Evolutionary conservation across 2,113 vertebrate genomes (phyloP), one percentile per base, ranked within the genome.

Genomic region (Leptodactylus fuscus): DNA sequence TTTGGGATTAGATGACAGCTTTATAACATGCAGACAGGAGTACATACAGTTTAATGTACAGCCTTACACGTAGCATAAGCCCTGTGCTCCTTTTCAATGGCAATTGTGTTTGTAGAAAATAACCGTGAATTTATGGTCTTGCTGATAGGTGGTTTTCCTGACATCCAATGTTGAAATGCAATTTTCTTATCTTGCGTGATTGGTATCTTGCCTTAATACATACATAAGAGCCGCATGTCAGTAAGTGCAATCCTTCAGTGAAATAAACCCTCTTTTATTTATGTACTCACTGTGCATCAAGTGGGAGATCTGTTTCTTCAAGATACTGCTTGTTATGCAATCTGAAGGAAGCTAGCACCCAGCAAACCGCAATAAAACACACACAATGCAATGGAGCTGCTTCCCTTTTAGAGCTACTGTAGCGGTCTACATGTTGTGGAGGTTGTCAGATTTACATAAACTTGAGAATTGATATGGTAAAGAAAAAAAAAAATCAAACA

Each of bases 181-280:
- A 85, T 85, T 85, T 85, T 80, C 62, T 80, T 80, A 80, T 85
- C 75, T 44, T 71, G 32, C 65, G 53, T 85, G 83, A 85, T 80
- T 85, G 83, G 76, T 85, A 80, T 85, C 75, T 80, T 80, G 46
- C 62, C 83, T 80, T 85, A 85, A 85, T 80, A 73, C 76, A 85
- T 69, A 71, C 62, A 85, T 69, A 80, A 85, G 34, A 71, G 75
- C 60, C 55, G 49, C 62, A 80, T 85, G 83, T 85, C 83, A 85
- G 62, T 71, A 71, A 78, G 82, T 71, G 48, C 76, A 80, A 51
- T 70, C 62, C 60, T 85, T 85, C 83, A 85, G 49, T 80, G 48
- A 71, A 85, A 85, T 78, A 85, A 85, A 78, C 76, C 44, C 46
- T 67, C 81, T 78, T 78, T 85, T 80, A 85, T 79, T 80, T 85